Conservation (phyloP, 2,888 invertebrate species). For the Microdon myrmicae region DNA sequence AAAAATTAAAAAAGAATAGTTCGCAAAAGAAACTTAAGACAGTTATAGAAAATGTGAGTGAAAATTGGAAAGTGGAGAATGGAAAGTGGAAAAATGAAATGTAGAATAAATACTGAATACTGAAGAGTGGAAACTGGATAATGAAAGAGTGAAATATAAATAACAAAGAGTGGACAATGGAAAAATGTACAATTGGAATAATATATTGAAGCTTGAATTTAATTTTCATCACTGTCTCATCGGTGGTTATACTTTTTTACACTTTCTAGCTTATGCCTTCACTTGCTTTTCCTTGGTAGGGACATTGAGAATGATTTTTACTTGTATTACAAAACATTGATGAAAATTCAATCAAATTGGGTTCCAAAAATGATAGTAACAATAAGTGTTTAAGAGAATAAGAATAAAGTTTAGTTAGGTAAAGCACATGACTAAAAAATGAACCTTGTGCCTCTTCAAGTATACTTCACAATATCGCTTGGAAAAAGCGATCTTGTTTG, state of each 20-base stretch:
- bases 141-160: too few relatives aligned
- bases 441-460: too few relatives aligned
- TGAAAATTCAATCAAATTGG: conserved; percentile 26
- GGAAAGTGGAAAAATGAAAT: too few relatives aligned
- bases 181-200: too few relatives aligned
- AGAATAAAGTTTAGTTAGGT: neutral
- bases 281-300: conserved; percentile 7
- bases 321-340: conserved; percentile 24
- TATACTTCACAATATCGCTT: conserved; percentile 11
- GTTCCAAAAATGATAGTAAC: too few relatives aligned
- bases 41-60: conserved; percentile 18
- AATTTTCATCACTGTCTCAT: conserved; percentile 11
- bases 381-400: too few relatives aligned
- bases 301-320: too few relatives aligned
- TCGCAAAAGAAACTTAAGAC: conserved; percentile 10
- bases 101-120: too few relatives aligned
- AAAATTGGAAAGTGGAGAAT: too few relatives aligned
- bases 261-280: conserved; percentile 5
- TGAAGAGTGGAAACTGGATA: too few relatives aligned
- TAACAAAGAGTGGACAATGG: too few relatives aligned
- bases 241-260: conserved; percentile 21
- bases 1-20: conserved; percentile 1
- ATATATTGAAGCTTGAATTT: conserved; percentile 1
- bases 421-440: conserved; percentile 10
- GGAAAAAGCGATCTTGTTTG: conserved; percentile 11